Base-by-base conservation (phyloP, 1,140 invertebrate species). In the Dolichoris vasculosae region DNA sequence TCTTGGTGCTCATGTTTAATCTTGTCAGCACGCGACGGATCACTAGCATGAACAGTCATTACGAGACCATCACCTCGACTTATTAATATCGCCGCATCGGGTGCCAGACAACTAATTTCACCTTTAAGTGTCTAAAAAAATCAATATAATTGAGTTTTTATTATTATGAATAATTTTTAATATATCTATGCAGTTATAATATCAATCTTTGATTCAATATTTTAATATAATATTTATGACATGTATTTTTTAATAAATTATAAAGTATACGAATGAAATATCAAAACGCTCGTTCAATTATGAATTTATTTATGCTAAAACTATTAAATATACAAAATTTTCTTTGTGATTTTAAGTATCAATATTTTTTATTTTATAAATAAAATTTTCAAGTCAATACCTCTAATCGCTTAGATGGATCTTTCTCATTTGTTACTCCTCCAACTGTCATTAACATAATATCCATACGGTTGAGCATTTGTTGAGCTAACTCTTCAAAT, bases 11-110 rank as follows among this genome's bases (percentile, higher is more conserved):
- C 94, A 23, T 92, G 93, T 82, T 94, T 95, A 71, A 95, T 93
- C 88, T 93, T 94, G 38, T 94, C 94, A 4, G 95, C 95, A 55
- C 94, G 92, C 43, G 89, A 87, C 46, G 95, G 94, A 90, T 94
- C 94, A 76, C 91, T 90, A 78, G 90, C 93, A 88, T 96, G 95
- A 2, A 96, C 95, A 82, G 94, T 94, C 87, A 96, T 93, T 0
- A 97, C 96, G 51, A 97, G 92, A 69, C 96, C 95, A 90, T 97
- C 96, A 1, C 97, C 96, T 89, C 95, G 95, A 23, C 96, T 97
- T 71, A 97, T 97, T 30, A 97, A 92, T 69, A 95, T 95, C 20
- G 96, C 96, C 79, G 96, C 96, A 91, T 97, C 96, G 0, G 96
- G 96, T 11, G 97, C 96, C 81, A 97, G 90, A 73, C 93, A 93